Percentiles rank a stretch among this genome's conserved stretches.
Conservation (phyloP, 2,888 invertebrate species). For the Clanis bilineata region DNA sequence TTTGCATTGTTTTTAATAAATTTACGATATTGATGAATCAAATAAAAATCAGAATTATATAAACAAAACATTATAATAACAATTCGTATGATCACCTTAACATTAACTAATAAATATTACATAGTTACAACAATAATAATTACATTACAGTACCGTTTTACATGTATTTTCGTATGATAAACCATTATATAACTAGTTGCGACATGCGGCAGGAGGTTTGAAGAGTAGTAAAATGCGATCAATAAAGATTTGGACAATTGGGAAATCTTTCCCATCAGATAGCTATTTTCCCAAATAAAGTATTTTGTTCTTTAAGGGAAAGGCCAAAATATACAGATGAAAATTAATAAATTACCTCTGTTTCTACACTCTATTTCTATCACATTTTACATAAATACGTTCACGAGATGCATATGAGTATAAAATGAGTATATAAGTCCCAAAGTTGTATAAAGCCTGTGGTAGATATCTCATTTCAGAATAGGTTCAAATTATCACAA, state of each 20-base stretch:
- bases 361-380: background rate
- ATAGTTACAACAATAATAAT: constrained; percentile 15
- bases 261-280: too few species aligned
- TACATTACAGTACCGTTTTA: constrained; percentile 13
- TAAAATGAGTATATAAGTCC: background rate
- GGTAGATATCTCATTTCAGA: too few species aligned
- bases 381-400: background rate
- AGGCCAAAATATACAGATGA: background rate
- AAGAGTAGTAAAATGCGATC: too few species aligned
- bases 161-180: constrained; percentile 13
- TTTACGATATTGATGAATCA: too few species aligned
- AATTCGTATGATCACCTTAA: constrained; percentile 33
- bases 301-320: too few species aligned
- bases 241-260: too few species aligned
- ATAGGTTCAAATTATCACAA: too few species aligned
- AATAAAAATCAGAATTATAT: constrained; percentile 28
- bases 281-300: too few species aligned
- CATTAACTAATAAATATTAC: constrained; percentile 17
- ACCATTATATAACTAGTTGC: too few species aligned
- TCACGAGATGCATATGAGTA: too few species aligned
- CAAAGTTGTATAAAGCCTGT: background rate
- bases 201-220: too few species aligned
- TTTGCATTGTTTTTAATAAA: too few species aligned
- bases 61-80: constrained; percentile 51
- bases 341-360: background rate